phyloP scores from a whole-genome alignment of 2,888 invertebrate species.

The Coelopa pilipes region DNA sequence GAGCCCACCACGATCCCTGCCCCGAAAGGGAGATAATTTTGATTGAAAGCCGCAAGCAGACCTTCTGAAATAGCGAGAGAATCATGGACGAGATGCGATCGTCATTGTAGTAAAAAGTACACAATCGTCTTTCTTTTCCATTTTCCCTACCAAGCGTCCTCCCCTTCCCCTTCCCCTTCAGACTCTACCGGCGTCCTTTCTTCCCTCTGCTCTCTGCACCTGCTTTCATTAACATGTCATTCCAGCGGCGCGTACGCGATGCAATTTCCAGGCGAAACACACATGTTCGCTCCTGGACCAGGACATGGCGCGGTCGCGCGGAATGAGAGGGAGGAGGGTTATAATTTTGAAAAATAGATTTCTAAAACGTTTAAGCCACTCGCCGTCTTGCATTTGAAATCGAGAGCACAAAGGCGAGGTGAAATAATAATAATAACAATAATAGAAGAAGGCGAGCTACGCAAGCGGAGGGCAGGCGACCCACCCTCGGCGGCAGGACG shows the following conservation, averaged over 20 bases:
- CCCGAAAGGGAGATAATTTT: no score
- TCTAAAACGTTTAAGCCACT: slow-evolving; percentile 65
- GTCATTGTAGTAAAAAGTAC: no score
- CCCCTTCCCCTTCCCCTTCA: no score
- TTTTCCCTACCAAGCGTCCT: no score
- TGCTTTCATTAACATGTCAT: background rate
- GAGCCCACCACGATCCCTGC: no score
- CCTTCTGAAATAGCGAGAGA: no score
- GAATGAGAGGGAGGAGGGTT: background rate
- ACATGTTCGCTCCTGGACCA: background rate
- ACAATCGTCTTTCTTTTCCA: no score
- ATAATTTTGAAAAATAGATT: slow-evolving; percentile 61
- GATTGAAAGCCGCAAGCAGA: no score
- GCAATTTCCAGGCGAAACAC: slow-evolving; percentile 1
- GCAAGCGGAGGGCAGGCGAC: slow-evolving; percentile 14
- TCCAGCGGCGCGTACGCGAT: background rate
- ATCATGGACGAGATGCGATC: no score
- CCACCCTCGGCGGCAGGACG: background rate
- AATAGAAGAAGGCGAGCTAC: slow-evolving; percentile 41
- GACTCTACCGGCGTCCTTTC: no score
- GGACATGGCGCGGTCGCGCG: background rate
- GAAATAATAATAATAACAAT: slow-evolving; percentile 6
- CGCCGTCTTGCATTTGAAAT: slow-evolving; percentile 61
- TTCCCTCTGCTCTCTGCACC: background rate
- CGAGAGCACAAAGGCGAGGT: slow-evolving; percentile 27